Evolutionary conservation across 2,888 invertebrate genomes (phyloP).

Genomic region (Phlogophora meticulosa): DNA sequence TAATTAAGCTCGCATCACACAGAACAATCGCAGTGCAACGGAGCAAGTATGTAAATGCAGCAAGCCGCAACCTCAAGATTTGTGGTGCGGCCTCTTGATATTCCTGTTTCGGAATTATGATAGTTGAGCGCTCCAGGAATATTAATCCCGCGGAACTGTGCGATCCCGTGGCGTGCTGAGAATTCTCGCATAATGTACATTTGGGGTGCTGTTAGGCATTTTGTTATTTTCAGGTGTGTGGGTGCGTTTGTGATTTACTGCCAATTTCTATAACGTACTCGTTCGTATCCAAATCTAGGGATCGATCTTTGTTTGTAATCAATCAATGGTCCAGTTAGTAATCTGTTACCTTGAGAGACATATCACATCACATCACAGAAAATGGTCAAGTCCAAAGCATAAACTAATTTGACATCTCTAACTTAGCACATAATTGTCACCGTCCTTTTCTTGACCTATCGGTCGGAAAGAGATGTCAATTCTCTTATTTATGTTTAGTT

Average conservation of each 20-base stretch:
- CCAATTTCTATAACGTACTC: no score
- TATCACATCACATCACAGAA: no score
- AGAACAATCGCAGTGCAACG: slow-evolving; percentile 53
- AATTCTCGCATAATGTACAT: slow-evolving; percentile 65
- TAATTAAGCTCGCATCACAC: slow-evolving; percentile 56
- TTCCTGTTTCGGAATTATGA: slow-evolving; percentile 82
- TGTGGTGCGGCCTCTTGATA: slow-evolving; percentile 80
- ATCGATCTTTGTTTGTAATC: no score
- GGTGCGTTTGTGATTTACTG: not conserved
- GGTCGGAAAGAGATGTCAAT: no score
- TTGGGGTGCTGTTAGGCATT: slow-evolving; percentile 50
- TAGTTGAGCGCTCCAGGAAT: slow-evolving; percentile 77
- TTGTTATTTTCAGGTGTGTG: slow-evolving; percentile 39
- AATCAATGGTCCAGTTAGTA: no score
- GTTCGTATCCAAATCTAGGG: no score
- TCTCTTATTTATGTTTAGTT: no score
- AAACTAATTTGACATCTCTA: no score
- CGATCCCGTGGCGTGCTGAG: slow-evolving; percentile 59
- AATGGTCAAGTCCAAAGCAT: no score
- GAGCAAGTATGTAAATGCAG: slow-evolving; percentile 65
- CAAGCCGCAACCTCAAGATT: slow-evolving; percentile 78
- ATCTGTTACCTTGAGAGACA: no score
- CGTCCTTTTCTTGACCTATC: no score
- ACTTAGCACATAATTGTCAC: no score
- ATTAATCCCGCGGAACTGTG: slow-evolving; percentile 77